A percentile compares a stretch with the other conserved stretches of the same genome.
phyloP scores from a whole-genome alignment of 2,797 vertebrate species.

The Phoebastria nigripes region DNA sequence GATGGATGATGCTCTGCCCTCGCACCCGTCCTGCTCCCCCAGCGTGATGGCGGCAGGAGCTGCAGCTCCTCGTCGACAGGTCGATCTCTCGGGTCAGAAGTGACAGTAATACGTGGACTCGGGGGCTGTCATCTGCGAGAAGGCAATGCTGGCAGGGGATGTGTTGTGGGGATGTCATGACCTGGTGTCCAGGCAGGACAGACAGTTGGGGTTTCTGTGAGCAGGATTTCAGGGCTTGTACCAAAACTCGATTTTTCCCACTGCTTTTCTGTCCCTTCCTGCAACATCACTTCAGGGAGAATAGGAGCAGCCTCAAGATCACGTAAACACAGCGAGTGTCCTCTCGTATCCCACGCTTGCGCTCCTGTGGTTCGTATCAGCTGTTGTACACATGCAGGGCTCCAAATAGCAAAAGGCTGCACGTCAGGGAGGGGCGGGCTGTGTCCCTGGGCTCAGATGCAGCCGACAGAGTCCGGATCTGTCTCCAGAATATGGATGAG shows the following conservation, averaged over 20 bases:
- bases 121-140: not conserved
- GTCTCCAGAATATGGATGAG: not conserved
- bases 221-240: not conserved
- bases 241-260: accelerated
- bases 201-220: not conserved
- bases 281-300: not conserved
- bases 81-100: accelerated
- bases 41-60: accelerated
- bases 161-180: accelerated
- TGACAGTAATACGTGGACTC: accelerated
- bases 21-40: accelerated
- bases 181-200: not conserved
- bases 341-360: accelerated
- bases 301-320: not conserved
- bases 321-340: accelerated
- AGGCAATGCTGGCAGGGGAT: not conserved
- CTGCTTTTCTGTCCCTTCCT: not conserved
- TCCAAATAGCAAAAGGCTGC: not conserved
- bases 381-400: not conserved
- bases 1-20: not conserved
- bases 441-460: not conserved
- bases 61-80: not conserved
- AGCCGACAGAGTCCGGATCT: not conserved
- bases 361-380: accelerated
- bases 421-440: not conserved